Evolutionary conservation across 1,140 invertebrate species (phyloP).

Genomic region (Lysiphlebus fabarum): DNA sequence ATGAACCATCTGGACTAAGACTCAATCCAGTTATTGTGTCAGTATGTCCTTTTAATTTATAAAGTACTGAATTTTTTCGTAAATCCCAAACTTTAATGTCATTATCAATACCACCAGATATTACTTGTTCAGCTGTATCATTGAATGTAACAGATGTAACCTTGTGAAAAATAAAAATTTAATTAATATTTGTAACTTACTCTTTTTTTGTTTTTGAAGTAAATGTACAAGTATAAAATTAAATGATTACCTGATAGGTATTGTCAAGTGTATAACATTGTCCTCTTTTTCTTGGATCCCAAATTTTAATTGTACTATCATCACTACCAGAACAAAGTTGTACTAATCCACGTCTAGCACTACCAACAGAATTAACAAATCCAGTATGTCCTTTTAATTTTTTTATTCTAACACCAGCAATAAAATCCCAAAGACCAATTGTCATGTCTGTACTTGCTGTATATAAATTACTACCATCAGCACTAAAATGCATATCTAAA

Average conservation of each 20-base stretch:
- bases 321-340: constrained; percentile 91
- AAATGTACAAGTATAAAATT: background rate
- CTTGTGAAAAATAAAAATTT: constrained; percentile 25
- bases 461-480: constrained; percentile 87
- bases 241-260: constrained; percentile 62
- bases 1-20: constrained; percentile 91
- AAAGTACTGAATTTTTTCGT: constrained; percentile 83
- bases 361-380: constrained; percentile 81
- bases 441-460: constrained; percentile 94
- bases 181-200: background rate
- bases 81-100: constrained; percentile 98
- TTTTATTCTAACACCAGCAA: constrained; percentile 80
- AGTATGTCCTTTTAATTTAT: constrained; percentile 81
- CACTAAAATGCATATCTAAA: constrained; percentile 93
- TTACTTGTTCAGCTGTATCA: constrained; percentile 90
- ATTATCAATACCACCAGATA: constrained; percentile 94
- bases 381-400: constrained; percentile 88
- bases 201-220: background rate
- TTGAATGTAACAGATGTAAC: constrained; percentile 92
- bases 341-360: constrained; percentile 82
- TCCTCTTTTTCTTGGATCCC: constrained; percentile 83
- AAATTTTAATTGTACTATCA: constrained; percentile 89
- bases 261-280: constrained; percentile 77
- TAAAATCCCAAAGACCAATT: constrained; percentile 92
- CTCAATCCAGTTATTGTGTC: constrained; percentile 93